phyloP scores from a whole-genome alignment of 1,140 invertebrate species.

The Eriocheir sinensis region DNA sequence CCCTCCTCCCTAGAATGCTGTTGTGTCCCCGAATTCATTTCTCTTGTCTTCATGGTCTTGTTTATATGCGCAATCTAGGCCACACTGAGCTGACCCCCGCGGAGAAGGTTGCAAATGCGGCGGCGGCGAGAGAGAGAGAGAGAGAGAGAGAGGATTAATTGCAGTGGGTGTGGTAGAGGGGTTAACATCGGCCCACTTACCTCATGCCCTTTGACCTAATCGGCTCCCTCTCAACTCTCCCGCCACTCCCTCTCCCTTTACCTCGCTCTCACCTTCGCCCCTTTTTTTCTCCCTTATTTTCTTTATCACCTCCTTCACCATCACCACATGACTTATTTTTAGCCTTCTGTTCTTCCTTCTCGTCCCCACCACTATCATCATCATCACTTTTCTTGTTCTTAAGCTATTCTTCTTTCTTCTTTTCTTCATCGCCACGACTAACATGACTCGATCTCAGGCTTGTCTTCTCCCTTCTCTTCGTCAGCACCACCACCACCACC shows the following conservation, averaged over 20 bases:
- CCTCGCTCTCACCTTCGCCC: neutral
- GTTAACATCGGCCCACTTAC: neutral
- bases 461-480: neutral
- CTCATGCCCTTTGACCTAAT: neutral
- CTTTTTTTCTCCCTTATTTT: neutral
- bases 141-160: neutral
- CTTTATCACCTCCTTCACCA: neutral
- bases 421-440: neutral
- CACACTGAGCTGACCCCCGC: neutral
- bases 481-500: no score
- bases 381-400: neutral
- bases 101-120: neutral
- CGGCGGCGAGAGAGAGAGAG: constrained; percentile 32
- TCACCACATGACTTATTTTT: no score
- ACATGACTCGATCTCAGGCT: neutral
- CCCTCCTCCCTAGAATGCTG: neutral
- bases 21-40: neutral
- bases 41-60: neutral
- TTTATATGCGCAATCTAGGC: no score
- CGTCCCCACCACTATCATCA: neutral
- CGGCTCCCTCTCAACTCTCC: neutral
- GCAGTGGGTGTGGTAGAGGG: neutral
- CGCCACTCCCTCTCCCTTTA: neutral
- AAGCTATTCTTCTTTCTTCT: neutral
- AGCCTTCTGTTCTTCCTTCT: neutral